These are phyloP conservation scores for Pristionchus maxplancki DNA, from an alignment of 2,888 invertebrate genomes.

Conservation along the genomic window DNA sequence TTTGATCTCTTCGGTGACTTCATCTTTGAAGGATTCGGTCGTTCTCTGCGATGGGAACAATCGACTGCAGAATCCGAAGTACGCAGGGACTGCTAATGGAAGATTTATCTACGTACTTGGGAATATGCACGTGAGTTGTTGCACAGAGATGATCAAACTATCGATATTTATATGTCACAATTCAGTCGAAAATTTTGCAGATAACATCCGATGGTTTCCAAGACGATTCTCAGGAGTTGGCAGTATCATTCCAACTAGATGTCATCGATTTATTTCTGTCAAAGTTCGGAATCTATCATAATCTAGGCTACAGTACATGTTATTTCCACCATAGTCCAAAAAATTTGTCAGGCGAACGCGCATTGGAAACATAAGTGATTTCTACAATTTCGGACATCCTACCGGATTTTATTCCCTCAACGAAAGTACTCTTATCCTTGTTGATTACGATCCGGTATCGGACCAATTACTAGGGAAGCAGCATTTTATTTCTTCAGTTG, in stretches of 20 bases:
- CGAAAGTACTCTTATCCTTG: constrained; percentile 9
- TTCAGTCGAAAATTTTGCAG: no score
- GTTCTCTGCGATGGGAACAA: constrained; percentile 27
- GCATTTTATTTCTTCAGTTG: not conserved
- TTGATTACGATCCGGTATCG: constrained; percentile 39
- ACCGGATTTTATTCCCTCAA: constrained; percentile 37
- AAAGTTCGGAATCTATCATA: not conserved
- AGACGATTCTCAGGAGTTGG: not conserved
- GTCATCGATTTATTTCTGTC: constrained; percentile 44
- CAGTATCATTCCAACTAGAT: not conserved
- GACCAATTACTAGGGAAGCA: not conserved
- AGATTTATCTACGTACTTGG: constrained; percentile 33
- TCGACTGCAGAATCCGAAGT: not conserved
- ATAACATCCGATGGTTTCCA: not conserved
- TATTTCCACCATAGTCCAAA: no score
- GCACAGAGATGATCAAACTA: not conserved
- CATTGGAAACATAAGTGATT: constrained; percentile 17
- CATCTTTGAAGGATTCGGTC: constrained; percentile 4
- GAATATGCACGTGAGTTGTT: not conserved
- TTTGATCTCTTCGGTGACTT: not conserved
- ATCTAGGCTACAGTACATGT: not conserved
- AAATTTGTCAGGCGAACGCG: constrained; percentile 27
- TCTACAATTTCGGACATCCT: constrained; percentile 12
- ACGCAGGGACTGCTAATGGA: not conserved
- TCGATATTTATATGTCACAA: not conserved